phyloP scores from a whole-genome alignment of 2,888 invertebrate genomes.

The Smittia sp. region DNA sequence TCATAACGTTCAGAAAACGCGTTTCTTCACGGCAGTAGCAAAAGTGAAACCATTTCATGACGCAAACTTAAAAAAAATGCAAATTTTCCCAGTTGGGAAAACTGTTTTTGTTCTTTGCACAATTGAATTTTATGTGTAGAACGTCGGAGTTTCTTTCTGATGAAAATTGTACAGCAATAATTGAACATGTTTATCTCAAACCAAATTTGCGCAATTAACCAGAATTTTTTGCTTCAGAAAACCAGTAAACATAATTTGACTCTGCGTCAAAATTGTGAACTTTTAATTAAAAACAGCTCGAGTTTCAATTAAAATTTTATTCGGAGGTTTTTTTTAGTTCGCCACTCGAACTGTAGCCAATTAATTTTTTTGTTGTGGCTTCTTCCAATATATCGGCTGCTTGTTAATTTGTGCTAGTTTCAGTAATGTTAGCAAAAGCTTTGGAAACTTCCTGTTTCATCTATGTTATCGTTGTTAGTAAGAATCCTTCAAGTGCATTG shows the following conservation, averaged over 20 bases:
- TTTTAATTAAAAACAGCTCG: conserved; percentile 40
- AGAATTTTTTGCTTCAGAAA: background rate
- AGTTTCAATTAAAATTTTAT: conserved; percentile 39
- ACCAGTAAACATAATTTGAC: background rate
- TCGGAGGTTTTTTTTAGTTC: background rate
- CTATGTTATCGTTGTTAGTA: too few species aligned
- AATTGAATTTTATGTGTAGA: background rate
- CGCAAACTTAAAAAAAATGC: background rate
- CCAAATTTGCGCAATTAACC: background rate
- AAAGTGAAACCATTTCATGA: background rate
- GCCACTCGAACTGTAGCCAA: background rate
- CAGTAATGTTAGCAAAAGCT: too few species aligned
- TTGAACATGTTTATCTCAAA: background rate
- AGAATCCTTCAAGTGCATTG: too few species aligned
- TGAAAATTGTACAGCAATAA: conserved; percentile 1
- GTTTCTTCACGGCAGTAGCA: background rate
- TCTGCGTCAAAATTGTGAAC: background rate
- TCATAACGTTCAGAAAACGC: background rate
- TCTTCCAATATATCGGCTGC: too few species aligned
- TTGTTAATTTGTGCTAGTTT: too few species aligned
- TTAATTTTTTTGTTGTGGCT: conserved; percentile 37
- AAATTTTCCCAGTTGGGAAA: background rate
- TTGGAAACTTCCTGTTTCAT: too few species aligned
- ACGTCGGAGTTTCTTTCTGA: background rate
- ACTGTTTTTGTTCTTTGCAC: background rate